Evolutionary conservation across 2,113 vertebrate species (phyloP).

Genomic region (Cercopithecus mona): DNA sequence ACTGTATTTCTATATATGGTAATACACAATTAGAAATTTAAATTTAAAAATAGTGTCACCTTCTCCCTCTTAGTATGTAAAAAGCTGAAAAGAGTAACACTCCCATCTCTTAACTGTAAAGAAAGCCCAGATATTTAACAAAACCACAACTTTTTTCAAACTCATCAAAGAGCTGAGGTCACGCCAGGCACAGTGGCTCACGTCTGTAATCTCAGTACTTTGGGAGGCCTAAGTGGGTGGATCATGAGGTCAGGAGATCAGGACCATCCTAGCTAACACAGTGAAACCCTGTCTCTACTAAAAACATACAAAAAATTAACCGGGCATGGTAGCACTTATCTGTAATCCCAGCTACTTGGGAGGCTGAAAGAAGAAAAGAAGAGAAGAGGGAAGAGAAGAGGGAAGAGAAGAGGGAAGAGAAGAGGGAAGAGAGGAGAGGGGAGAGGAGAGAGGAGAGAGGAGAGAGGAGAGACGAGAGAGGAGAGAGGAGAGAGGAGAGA

Average conservation of each 20-base stretch:
- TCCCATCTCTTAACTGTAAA: neutral
- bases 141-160: neutral
- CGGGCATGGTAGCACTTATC: too few relatives aligned
- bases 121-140: neutral
- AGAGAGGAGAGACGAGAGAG: rapidly evolving
- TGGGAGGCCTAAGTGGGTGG: too few relatives aligned
- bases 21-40: neutral
- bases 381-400: rapidly evolving
- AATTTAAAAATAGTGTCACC: neutral
- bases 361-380: too few relatives aligned
- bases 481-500: rapidly evolving
- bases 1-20: neutral
- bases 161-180: neutral
- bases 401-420: too few relatives aligned
- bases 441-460: rapidly evolving
- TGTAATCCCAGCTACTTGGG: too few relatives aligned
- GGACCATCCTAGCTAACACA: too few relatives aligned
- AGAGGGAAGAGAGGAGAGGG: rapidly evolving
- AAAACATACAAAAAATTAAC: too few relatives aligned
- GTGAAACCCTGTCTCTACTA: too few relatives aligned
- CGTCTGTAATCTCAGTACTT: too few relatives aligned
- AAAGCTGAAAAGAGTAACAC: neutral
- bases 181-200: neutral
- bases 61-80: neutral
- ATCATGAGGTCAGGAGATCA: too few relatives aligned